phyloP scores from a whole-genome alignment of 2,797 vertebrate species.

The Gallinago solitaria region DNA sequence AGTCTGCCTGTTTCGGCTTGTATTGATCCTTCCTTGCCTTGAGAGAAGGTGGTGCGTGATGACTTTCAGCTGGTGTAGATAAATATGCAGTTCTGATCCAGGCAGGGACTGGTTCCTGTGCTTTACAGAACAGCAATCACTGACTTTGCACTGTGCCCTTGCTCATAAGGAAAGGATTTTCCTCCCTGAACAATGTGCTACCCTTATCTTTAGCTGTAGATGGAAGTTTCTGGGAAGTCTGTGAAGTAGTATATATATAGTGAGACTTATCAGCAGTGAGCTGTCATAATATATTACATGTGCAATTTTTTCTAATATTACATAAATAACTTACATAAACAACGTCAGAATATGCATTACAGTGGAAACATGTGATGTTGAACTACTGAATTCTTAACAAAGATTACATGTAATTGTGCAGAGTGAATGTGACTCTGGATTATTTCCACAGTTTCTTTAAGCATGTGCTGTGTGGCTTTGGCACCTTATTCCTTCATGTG shows the following conservation, averaged over 20 bases:
- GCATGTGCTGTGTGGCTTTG: not conserved
- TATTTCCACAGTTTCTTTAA: not conserved
- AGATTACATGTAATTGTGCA: not conserved
- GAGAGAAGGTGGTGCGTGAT: not conserved
- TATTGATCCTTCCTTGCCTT: not conserved
- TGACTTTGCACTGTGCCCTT: not conserved
- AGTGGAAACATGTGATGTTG: not conserved
- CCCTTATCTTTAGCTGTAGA: not conserved
- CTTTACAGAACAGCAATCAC: not conserved
- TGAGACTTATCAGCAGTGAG: not conserved
- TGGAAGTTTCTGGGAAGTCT: not conserved
- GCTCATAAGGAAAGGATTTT: not conserved
- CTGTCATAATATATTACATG: not conserved
- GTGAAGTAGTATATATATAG: not conserved
- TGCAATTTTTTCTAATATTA: not conserved
- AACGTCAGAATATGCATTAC: not conserved
- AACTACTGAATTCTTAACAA: rapidly evolving
- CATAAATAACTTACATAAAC: not conserved
- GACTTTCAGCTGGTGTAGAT: not conserved
- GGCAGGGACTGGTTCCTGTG: not conserved
- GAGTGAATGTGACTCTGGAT: not conserved
- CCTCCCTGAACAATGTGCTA: not conserved
- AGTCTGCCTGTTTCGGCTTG: not conserved
- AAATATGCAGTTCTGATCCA: not conserved
- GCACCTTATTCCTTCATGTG: not conserved